These are phyloP conservation scores for Herminia tarsipennalis DNA, from an alignment of 2,888 invertebrate genomes.

Conservation along the genomic window DNA sequence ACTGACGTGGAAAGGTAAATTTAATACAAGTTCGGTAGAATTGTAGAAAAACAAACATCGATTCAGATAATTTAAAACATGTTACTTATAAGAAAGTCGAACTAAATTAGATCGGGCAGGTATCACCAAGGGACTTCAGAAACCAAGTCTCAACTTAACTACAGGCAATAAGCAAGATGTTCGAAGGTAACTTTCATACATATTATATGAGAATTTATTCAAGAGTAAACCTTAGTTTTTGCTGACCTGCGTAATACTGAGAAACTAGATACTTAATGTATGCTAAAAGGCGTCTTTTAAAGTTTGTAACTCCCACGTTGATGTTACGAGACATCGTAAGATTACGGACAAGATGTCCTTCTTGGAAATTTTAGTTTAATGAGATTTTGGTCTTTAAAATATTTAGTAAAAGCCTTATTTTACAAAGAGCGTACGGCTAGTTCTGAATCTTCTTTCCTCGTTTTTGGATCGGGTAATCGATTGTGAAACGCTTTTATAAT, in stretches of 20 bases:
- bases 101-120: conserved; percentile 14
- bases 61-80: neutral
- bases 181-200: conserved; percentile 5
- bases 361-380: no score
- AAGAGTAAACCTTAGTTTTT: conserved; percentile 1
- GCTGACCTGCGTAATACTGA: neutral
- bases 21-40: no score
- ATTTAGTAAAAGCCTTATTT: no score
- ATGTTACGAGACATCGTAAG: no score
- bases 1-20: no score
- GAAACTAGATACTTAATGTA: neutral
- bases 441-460: no score
- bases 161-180: conserved; percentile 8
- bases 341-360: no score
- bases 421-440: no score
- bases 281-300: neutral
- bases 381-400: no score
- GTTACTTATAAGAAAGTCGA: conserved; percentile 6
- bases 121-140: conserved; percentile 12
- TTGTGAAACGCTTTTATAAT: no score
- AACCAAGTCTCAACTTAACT: conserved; percentile 8
- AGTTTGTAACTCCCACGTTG: neutral
- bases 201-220: conserved; percentile 15
- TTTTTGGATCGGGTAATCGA: no score
- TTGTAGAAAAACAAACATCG: no score